phyloP scores from a whole-genome alignment of 92 coral and sea anemone genomes.

The Paramuricea clavata region DNA sequence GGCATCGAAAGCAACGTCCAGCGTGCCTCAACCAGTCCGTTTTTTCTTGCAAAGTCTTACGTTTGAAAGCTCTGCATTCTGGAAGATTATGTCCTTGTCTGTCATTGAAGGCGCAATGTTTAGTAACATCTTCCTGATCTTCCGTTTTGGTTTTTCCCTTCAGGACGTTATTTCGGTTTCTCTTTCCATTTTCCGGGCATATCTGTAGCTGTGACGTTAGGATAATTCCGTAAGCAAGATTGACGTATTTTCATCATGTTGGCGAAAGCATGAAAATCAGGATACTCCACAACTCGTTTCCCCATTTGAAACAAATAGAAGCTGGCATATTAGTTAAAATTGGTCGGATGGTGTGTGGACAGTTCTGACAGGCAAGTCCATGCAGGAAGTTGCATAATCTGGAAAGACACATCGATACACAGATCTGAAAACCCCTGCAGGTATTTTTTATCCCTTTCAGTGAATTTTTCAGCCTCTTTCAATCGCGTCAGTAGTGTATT shows the following conservation, averaged over 20 bases:
- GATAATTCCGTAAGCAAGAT: not conserved
- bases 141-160: not conserved
- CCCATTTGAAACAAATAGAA: not conserved
- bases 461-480: not conserved
- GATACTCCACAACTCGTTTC: not conserved
- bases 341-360: not conserved
- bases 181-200: not conserved
- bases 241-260: not conserved
- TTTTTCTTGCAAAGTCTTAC: too few relatives aligned
- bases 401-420: not conserved
- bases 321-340: not conserved
- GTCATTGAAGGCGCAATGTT: not conserved
- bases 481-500: not conserved
- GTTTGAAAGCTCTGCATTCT: too few relatives aligned
- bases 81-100: not conserved
- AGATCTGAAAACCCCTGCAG: too few relatives aligned
- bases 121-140: not conserved
- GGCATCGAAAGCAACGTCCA: not conserved
- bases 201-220: not conserved
- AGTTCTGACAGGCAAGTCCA: not conserved
- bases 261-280: slow-evolving; percentile 7
- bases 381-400: not conserved
- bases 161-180: not conserved
- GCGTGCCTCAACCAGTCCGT: too few relatives aligned
- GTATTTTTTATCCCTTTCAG: not conserved